A percentile compares a stretch with the other conserved stretches of the same genome.
Evolutionary conservation across 2,888 invertebrate species (phyloP).

Genomic region (Oscheius sp.): DNA sequence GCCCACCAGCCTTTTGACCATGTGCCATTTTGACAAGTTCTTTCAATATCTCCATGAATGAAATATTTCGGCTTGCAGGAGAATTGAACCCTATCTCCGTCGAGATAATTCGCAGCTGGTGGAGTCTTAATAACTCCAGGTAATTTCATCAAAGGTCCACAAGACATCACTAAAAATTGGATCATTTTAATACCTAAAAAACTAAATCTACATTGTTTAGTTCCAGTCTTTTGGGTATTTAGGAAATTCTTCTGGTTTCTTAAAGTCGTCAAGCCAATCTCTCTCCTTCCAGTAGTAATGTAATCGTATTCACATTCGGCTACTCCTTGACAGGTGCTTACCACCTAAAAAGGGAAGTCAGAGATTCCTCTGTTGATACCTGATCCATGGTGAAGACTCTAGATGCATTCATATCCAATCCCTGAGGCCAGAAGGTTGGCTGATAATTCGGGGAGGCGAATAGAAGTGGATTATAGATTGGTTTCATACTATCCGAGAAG

Average conservation of each 20-base stretch:
- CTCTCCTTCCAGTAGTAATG: constrained; percentile 55
- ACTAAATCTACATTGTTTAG: constrained; percentile 40
- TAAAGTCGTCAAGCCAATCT: constrained; percentile 48
- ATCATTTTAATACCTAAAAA: not conserved
- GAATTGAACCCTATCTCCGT: constrained; percentile 57
- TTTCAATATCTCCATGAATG: constrained; percentile 57
- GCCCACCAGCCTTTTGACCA: constrained; percentile 64
- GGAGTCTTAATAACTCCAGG: constrained; percentile 60
- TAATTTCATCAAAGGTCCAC: constrained; percentile 59
- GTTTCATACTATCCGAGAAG: constrained; percentile 61
- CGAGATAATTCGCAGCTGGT: constrained; percentile 56
- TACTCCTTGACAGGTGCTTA: constrained; percentile 49
- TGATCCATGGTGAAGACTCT: constrained; percentile 57
- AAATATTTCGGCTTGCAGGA: constrained; percentile 61
- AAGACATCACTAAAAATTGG: constrained; percentile 57
- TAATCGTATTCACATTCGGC: constrained; percentile 60
- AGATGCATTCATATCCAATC: constrained; percentile 54
- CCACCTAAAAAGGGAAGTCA: constrained; percentile 28
- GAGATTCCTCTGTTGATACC: constrained; percentile 25
- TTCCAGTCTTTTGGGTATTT: constrained; percentile 43
- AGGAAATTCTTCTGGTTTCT: constrained; percentile 46
- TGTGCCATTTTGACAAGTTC: constrained; percentile 56
- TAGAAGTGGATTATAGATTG: constrained; percentile 63
- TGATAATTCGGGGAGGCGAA: constrained; percentile 55
- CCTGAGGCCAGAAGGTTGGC: constrained; percentile 55